A percentile compares a stretch with the other conserved stretches of the same genome.
Conservation (phyloP, 2,888 invertebrate genomes). For the Dolichopus griseipennis region DNA sequence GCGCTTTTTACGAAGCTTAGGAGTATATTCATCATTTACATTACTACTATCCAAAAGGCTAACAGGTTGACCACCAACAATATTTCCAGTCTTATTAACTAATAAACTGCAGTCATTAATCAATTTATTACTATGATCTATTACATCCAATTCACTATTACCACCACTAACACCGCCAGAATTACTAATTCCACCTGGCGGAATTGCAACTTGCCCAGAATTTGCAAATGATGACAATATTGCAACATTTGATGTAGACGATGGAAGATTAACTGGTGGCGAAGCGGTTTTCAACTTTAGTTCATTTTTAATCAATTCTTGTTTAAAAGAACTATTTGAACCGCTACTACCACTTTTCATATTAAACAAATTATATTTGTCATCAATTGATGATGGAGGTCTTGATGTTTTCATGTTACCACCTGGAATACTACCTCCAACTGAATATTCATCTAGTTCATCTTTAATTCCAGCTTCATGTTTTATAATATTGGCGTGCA, state of each 20-base stretch:
- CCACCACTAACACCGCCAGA: not conserved
- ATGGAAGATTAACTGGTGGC: conserved; percentile 8
- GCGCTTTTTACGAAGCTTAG: conserved; percentile 35
- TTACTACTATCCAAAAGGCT: conserved; percentile 20
- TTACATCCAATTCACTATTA: conserved; percentile 16
- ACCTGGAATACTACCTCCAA: not conserved
- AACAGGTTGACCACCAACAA: conserved; percentile 18
- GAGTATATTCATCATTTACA: conserved; percentile 24
- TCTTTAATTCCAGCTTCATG: conserved; percentile 22
- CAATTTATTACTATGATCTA: conserved; percentile 12
- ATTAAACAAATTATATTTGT: conserved; percentile 22
- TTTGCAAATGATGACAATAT: not conserved
- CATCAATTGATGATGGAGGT: conserved; percentile 17
- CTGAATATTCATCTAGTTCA: conserved; percentile 22
- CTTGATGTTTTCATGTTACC: not conserved
- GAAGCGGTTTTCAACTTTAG: conserved; percentile 15
- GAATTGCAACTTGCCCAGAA: not conserved
- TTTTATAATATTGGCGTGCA: conserved; percentile 15
- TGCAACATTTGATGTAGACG: not conserved
- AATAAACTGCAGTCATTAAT: conserved; percentile 10
- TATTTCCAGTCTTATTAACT: conserved; percentile 14
- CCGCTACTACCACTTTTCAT: conserved; percentile 17
- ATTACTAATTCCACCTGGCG: not conserved
- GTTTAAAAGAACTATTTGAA: conserved; percentile 18
- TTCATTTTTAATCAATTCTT: conserved; percentile 22